Percentiles rank a stretch among this genome's conserved stretches.
These are phyloP conservation scores for Salminus brasiliensis DNA, from an alignment of 2,113 vertebrate species.

Conservation along the genomic window DNA sequence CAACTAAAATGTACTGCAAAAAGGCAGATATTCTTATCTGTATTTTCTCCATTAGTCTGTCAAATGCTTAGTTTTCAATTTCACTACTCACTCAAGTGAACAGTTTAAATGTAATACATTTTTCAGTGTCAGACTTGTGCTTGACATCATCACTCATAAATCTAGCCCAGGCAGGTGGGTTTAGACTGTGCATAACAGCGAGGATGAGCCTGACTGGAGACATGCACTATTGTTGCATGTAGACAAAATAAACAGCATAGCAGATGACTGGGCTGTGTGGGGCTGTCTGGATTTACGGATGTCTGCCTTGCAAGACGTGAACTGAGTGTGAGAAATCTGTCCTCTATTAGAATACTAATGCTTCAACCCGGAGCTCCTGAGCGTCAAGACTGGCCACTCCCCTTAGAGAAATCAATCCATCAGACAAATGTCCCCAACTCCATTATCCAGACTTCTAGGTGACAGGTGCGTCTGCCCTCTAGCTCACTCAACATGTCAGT, in stretches of 20 bases:
- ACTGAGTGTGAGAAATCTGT: constrained; percentile 2
- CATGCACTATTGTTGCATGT: too few relatives aligned
- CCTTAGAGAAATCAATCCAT: constrained; percentile 65
- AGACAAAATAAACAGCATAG: not conserved
- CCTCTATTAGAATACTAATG: constrained; percentile 23
- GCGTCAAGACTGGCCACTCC: constrained; percentile 7
- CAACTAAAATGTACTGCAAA: too few relatives aligned
- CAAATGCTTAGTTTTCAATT: constrained; percentile 23
- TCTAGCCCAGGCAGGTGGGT: not conserved
- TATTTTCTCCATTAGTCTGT: not conserved
- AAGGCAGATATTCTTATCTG: not conserved
- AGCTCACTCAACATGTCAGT: constrained; percentile 32
- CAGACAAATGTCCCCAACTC: constrained; percentile 61
- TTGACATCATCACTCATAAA: constrained; percentile 21
- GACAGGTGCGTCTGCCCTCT: not conserved
- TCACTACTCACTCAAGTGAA: not conserved
- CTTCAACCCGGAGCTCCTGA: not conserved
- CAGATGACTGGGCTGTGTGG: not conserved
- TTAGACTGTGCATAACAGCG: not conserved
- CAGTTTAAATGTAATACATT: constrained; percentile 17
- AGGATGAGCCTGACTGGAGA: not conserved
- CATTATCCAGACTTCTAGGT: constrained; percentile 50
- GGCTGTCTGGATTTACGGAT: constrained; percentile 19
- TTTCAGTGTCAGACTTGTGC: constrained; percentile 36
- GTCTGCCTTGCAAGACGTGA: constrained; percentile 21